Conservation (phyloP, 92 coral and sea anemone species). For the Siderastrea siderea region DNA sequence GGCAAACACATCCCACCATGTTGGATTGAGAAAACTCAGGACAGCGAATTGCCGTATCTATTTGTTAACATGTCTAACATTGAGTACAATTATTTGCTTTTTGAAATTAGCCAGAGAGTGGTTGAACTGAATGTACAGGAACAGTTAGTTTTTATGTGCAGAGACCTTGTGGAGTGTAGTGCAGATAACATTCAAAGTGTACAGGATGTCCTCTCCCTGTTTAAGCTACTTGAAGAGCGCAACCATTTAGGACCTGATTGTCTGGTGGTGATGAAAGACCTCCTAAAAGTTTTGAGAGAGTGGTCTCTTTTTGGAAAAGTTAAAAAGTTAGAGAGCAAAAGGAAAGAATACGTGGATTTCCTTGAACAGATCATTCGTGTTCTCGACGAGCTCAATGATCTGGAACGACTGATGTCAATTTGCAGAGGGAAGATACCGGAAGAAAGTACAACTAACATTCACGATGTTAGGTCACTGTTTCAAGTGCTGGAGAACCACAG, state of each 20-base stretch:
- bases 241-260: background rate
- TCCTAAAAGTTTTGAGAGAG: background rate
- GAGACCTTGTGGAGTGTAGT: background rate
- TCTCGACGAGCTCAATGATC: slow-evolving; percentile 2
- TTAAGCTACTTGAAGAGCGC: background rate
- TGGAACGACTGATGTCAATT: background rate
- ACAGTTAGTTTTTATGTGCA: background rate
- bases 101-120: slow-evolving; percentile 1
- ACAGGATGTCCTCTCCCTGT: background rate
- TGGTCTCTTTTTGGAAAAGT: background rate
- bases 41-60: too few species aligned
- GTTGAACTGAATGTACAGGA: background rate
- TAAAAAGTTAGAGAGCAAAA: slow-evolving; percentile 1
- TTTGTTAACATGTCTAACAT: background rate
- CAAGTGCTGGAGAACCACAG: background rate
- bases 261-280: background rate
- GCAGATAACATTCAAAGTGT: background rate
- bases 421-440: background rate
- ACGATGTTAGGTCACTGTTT: background rate
- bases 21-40: background rate
- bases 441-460: background rate
- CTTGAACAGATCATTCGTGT: background rate
- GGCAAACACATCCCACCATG: background rate
- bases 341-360: background rate
- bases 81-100: background rate